Evolutionary conservation across 2,797 vertebrate species (phyloP).

Genomic region (Phoxinus dragarum): DNA sequence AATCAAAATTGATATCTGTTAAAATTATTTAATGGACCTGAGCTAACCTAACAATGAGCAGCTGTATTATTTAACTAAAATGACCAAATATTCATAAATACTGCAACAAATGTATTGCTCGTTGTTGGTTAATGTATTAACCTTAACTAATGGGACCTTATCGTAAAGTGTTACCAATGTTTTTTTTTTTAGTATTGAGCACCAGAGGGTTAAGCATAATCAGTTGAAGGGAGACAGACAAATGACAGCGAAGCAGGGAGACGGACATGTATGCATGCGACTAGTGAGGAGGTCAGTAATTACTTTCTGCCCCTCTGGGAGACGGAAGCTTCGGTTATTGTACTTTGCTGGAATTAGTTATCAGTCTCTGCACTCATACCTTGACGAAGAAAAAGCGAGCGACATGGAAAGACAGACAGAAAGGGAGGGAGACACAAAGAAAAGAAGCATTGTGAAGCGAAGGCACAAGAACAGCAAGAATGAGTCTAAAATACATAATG

Average conservation of each 20-base stretch:
- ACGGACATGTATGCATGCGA: background rate
- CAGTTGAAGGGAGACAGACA: conserved; percentile 3
- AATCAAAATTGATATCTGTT: no score
- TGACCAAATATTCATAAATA: background rate
- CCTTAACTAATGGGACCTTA: background rate
- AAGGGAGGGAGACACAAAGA: background rate
- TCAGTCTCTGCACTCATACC: conserved; percentile 18
- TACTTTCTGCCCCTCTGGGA: conserved; percentile 36
- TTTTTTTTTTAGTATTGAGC: background rate
- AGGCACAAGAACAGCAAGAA: conserved; percentile 16
- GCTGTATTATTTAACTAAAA: background rate
- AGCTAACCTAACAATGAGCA: no score
- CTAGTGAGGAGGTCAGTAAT: conserved; percentile 47
- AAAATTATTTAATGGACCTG: no score
- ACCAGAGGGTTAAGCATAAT: background rate
- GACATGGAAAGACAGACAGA: background rate
- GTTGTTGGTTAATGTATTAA: background rate
- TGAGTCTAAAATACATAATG: conserved; percentile 25
- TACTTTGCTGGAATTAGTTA: conserved; percentile 39
- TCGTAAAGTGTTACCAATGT: background rate
- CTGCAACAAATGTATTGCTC: background rate
- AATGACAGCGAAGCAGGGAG: conserved; percentile 19
- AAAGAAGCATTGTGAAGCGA: background rate
- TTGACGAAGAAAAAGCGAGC: conserved; percentile 8
- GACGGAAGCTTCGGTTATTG: conserved; percentile 15